Percentiles rank a stretch among this genome's conserved stretches.
Evolutionary conservation across 2,888 invertebrate species (phyloP).

Genomic region (Parelbella ahira): DNA sequence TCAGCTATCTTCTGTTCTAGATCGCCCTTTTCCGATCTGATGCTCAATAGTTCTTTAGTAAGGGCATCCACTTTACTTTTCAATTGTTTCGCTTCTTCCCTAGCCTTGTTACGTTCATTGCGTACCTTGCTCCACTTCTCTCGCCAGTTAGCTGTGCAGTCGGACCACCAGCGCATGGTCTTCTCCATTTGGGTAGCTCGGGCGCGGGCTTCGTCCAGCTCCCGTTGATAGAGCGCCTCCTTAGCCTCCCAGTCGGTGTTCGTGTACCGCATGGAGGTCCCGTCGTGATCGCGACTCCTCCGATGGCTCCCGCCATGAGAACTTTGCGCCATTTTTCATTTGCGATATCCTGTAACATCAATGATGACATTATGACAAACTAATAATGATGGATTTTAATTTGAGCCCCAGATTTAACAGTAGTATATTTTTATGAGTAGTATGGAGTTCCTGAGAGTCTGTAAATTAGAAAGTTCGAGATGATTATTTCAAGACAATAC

Average conservation of each 20-base stretch:
- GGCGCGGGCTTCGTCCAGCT: slow-evolving; percentile 96
- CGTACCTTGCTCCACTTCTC: slow-evolving; percentile 97
- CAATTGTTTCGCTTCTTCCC: slow-evolving; percentile 93
- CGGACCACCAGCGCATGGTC: slow-evolving; percentile 99
- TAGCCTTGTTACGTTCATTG: slow-evolving; percentile 94
- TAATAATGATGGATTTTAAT: too few relatives aligned
- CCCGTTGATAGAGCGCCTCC: slow-evolving; percentile 85
- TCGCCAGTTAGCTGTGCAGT: slow-evolving; percentile 98
- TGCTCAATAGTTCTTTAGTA: slow-evolving; percentile 86
- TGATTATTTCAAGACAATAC: too few relatives aligned
- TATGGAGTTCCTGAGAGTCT: too few relatives aligned
- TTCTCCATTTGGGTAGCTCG: slow-evolving; percentile 99
- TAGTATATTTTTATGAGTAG: too few relatives aligned
- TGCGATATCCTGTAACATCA: slow-evolving; percentile 36
- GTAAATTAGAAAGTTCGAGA: too few relatives aligned
- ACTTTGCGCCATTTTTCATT: slow-evolving; percentile 80
- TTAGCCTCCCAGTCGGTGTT: slow-evolving; percentile 90
- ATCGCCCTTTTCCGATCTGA: slow-evolving; percentile 90
- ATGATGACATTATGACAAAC: too few relatives aligned
- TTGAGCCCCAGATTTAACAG: too few relatives aligned
- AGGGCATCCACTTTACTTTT: slow-evolving; percentile 89
- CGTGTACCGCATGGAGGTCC: slow-evolving; percentile 81
- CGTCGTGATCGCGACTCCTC: slow-evolving; percentile 82
- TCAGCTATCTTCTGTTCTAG: slow-evolving; percentile 88
- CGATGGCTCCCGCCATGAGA: slow-evolving; percentile 86